Evolutionary conservation across 2,888 invertebrate genomes (phyloP), one percentile per base, ranked within the genome.

Genomic region (Drosophila yooni): DNA sequence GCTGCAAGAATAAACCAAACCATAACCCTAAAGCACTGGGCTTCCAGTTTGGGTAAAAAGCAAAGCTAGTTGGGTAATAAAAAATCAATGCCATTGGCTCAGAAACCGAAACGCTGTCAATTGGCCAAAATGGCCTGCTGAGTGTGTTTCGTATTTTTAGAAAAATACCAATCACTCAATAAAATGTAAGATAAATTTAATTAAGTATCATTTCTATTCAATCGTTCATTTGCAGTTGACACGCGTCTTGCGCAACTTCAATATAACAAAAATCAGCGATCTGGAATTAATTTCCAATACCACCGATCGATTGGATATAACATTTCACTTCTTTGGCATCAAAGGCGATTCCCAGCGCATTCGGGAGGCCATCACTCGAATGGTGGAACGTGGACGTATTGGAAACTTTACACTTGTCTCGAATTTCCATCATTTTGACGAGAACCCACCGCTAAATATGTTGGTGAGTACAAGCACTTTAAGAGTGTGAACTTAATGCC

Each of bases 391-490:
- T 43, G 95, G 95, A 48, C 94, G 94, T 33, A 94, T 95, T 62
- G 94, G 94, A 46, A 95, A 95, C 83, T 94, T 95, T 68, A 94
- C 95, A 43, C 92, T 95, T 58, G 94, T 95, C 34, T 95, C 96
- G 1, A 95, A 96, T 69, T 95, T 95, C 82, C 94, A 96, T 83
- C 94, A 95, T 65, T 95, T 96, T 76, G 95, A 95, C 70, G 96
- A 96, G 93, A 96, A 96, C 82, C 96, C 96, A 1, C 95, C 96
- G 0, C 93, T 96, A 0, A 94, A 95, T 82, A 93, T 96, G 75
- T 95, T 96, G 94, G 97, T 96, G 90, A 94, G 78, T 79, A 29
- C 7, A 10, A 1, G 11, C 10, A 40, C 10, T n/a, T 21, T 1
- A 5, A 8, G 4, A 56, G 1, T 38, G 8, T 0, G 6, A 34